A percentile compares a stretch with the other conserved stretches of the same genome.
These are phyloP conservation scores for Pterocles orientalis DNA, from an alignment of 2,113 vertebrate species.

Conservation along the genomic window DNA sequence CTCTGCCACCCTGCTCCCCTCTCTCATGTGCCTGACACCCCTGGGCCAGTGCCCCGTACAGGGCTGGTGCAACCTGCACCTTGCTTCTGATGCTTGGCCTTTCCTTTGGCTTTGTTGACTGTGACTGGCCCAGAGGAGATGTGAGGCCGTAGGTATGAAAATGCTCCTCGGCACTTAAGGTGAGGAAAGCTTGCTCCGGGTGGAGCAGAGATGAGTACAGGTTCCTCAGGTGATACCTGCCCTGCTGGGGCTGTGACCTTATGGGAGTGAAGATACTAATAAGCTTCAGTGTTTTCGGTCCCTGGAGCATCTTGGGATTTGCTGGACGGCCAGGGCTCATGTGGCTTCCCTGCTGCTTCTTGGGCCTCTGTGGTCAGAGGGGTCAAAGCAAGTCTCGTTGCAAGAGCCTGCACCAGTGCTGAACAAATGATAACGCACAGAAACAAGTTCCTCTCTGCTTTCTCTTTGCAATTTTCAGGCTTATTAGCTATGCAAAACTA, in stretches of 20 bases:
- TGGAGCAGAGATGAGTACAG: rapidly evolving
- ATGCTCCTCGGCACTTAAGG: background rate
- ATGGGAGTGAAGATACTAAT: background rate
- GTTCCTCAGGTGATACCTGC: background rate
- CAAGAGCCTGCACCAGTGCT: background rate
- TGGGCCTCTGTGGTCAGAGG: background rate
- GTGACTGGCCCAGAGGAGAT: rapidly evolving
- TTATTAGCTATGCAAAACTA: background rate
- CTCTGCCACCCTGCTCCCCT: background rate
- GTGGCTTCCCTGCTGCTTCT: background rate
- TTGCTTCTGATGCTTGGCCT: rapidly evolving
- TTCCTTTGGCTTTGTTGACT: background rate
- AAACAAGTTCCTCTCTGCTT: background rate
- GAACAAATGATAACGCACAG: background rate
- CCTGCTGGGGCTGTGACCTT: background rate
- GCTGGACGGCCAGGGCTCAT: background rate
- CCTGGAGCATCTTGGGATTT: background rate
- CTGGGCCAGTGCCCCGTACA: background rate
- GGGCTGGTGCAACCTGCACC: background rate
- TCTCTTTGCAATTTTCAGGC: background rate
- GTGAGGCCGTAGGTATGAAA: background rate
- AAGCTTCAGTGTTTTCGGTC: background rate
- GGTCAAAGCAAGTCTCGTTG: background rate
- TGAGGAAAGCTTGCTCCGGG: rapidly evolving
- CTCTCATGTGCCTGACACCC: background rate